phyloP scores from a whole-genome alignment of 2,113 vertebrate genomes.

The Rhodinocichla rosea region DNA sequence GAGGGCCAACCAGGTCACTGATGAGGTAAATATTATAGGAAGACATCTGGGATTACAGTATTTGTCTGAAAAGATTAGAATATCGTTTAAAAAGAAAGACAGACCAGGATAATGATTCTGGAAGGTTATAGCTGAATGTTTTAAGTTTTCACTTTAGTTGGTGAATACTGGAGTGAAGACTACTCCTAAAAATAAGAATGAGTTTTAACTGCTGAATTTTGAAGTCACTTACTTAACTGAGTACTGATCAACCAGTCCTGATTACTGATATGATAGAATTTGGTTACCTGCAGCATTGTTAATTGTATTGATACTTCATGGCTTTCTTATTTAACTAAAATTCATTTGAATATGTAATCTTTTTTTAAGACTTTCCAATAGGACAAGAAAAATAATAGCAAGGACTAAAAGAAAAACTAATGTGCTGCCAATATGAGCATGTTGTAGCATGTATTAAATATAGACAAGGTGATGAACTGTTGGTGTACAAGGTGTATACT shows the following conservation, averaged over 20 bases:
- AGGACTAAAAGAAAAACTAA: neutral
- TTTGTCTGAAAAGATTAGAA: neutral
- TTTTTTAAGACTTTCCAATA: neutral
- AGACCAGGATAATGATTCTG: neutral
- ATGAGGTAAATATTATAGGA: conserved; percentile 82
- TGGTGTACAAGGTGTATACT: neutral
- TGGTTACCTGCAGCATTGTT: neutral
- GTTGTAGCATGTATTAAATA: neutral
- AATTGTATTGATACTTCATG: neutral
- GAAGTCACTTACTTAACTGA: neutral
- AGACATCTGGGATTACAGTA: neutral
- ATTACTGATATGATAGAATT: neutral
- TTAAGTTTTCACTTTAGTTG: neutral
- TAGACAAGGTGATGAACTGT: neutral
- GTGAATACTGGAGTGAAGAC: neutral
- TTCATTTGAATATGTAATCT: neutral
- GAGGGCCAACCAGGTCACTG: conserved; percentile 89
- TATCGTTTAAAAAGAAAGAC: neutral
- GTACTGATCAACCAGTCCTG: neutral
- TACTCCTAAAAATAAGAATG: neutral
- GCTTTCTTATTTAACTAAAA: neutral
- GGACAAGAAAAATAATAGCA: neutral
- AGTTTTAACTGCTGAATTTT: neutral
- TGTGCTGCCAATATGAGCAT: neutral
- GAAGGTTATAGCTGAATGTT: neutral